A percentile compares a stretch with the other conserved stretches of the same genome.
These are phyloP conservation scores for Xiphophorus maculatus DNA, from an alignment of 2,113 vertebrate genomes.

Conservation along the genomic window DNA sequence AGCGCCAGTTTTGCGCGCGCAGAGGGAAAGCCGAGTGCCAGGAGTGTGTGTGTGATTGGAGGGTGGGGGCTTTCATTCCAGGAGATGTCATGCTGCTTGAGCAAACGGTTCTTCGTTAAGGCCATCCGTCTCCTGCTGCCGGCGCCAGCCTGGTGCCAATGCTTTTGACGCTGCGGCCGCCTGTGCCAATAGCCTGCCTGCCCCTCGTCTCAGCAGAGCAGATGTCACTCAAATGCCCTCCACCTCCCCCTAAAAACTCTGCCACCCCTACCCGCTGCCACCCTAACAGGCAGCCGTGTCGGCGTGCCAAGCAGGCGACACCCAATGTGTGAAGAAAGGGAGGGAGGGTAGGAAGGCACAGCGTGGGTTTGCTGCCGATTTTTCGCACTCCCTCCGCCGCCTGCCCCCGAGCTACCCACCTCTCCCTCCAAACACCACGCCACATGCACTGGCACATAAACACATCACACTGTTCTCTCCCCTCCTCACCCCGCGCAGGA, in stretches of 20 bases:
- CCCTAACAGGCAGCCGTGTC: slow-evolving; percentile 77
- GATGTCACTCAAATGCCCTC: slow-evolving; percentile 89
- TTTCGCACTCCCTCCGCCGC: slow-evolving; percentile 60
- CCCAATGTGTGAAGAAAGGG: slow-evolving; percentile 76
- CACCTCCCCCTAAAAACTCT: slow-evolving; percentile 46
- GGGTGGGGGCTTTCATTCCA: slow-evolving; percentile 87
- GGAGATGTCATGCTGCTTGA: slow-evolving; percentile 95
- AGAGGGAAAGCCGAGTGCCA: slow-evolving; percentile 28
- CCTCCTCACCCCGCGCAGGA: slow-evolving; percentile 20
- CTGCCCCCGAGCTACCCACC: slow-evolving; percentile 52
- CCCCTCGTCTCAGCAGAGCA: slow-evolving; percentile 86
- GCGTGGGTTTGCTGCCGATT: slow-evolving; percentile 50
- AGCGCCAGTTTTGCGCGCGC: slow-evolving; percentile 33
- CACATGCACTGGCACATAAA: slow-evolving; percentile 54
- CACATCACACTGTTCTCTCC: slow-evolving; percentile 34
- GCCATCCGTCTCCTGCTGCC: slow-evolving; percentile 89
- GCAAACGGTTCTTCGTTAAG: slow-evolving; percentile 90
- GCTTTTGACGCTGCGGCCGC: slow-evolving; percentile 74
- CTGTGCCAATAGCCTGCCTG: slow-evolving; percentile 77
- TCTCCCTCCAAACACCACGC: slow-evolving; percentile 42
- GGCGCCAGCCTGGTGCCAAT: slow-evolving; percentile 78
- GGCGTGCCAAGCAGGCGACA: slow-evolving; percentile 76
- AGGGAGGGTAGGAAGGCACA: slow-evolving; percentile 68
- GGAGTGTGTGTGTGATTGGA: slow-evolving; percentile 41
- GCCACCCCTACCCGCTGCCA: slow-evolving; percentile 10